These are phyloP conservation scores for Elaeidobius kamerunicus DNA, from an alignment of 2,888 invertebrate genomes.

Conservation along the genomic window DNA sequence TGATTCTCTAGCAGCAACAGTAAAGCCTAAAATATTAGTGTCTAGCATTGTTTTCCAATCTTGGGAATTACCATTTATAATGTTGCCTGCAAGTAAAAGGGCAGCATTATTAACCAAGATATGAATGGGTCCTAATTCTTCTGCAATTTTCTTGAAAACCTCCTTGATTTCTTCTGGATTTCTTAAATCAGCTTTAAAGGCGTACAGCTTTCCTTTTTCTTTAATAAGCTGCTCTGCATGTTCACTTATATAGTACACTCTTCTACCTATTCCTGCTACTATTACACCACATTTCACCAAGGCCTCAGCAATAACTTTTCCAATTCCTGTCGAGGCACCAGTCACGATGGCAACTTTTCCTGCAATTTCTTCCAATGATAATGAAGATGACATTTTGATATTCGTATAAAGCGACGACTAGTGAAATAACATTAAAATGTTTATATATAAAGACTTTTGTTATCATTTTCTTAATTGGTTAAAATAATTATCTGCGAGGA, in stretches of 20 bases:
- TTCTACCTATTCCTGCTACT: constrained; percentile 38
- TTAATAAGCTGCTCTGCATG: constrained; percentile 28
- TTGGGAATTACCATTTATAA: constrained; percentile 32
- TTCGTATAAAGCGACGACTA: too few species aligned
- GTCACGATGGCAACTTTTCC: constrained; percentile 38
- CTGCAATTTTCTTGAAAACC: constrained; percentile 36
- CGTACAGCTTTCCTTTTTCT: constrained; percentile 33
- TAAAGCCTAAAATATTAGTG: constrained; percentile 25
- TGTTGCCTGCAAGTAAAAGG: constrained; percentile 7
- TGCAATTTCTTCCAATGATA: constrained; percentile 33
- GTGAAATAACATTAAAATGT: too few species aligned
- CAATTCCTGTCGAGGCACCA: constrained; percentile 37
- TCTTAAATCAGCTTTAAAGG: constrained; percentile 34
- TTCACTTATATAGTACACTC: constrained; percentile 35
- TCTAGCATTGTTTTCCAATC: constrained; percentile 33
- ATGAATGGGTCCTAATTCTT: constrained; percentile 38
- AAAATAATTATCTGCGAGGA: too few species aligned
- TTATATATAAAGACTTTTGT: too few species aligned
- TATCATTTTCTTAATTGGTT: too few species aligned
- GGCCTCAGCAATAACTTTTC: constrained; percentile 32
- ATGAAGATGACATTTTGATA: constrained; percentile 18
- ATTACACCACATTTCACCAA: constrained; percentile 35
- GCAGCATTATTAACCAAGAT: constrained; percentile 36
- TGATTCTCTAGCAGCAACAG: constrained; percentile 35
- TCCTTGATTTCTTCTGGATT: constrained; percentile 37